Percentiles rank a stretch among this genome's conserved stretches.
Conservation (phyloP, 2,113 vertebrate species). For the Mellivora capensis region DNA sequence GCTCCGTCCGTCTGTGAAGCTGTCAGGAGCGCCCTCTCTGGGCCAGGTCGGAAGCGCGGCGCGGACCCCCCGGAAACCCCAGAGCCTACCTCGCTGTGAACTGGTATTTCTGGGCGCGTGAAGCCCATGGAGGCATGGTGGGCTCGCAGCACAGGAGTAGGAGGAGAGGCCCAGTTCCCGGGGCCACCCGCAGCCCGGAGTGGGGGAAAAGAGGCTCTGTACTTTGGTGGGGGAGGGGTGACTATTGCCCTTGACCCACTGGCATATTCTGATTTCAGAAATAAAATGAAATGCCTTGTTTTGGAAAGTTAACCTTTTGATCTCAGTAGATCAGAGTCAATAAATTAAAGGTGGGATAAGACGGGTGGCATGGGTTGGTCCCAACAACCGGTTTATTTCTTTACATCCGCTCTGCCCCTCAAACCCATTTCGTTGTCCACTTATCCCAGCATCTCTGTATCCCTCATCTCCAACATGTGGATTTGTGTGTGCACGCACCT, state of each 20-base stretch:
- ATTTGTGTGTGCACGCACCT: rapidly evolving
- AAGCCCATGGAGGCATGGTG: not conserved
- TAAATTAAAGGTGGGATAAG: not conserved
- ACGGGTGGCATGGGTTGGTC: not conserved
- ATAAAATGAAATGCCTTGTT: not conserved
- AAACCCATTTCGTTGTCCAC: not conserved
- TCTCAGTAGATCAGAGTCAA: not conserved
- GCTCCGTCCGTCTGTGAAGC: constrained; percentile 79
- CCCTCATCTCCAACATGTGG: not conserved
- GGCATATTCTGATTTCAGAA: constrained; percentile 32
- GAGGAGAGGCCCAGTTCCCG: not conserved
- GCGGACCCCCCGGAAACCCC: not conserved
- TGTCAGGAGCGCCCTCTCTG: constrained; percentile 58
- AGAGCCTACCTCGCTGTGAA: not conserved
- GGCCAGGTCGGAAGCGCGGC: constrained; percentile 25
- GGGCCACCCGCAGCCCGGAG: not conserved
- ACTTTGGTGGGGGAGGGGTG: too few relatives aligned
- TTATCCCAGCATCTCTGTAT: not conserved
- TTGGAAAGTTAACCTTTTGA: not conserved
- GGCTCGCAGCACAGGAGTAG: not conserved
- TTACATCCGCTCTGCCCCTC: not conserved
- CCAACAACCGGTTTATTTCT: not conserved
- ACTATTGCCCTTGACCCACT: not conserved
- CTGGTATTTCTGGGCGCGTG: not conserved
- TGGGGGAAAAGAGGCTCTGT: not conserved